A percentile compares a stretch with the other conserved stretches of the same genome.
These are phyloP conservation scores for Hyposoter dolosus DNA, from an alignment of 2,888 invertebrate species.

Conservation along the genomic window DNA sequence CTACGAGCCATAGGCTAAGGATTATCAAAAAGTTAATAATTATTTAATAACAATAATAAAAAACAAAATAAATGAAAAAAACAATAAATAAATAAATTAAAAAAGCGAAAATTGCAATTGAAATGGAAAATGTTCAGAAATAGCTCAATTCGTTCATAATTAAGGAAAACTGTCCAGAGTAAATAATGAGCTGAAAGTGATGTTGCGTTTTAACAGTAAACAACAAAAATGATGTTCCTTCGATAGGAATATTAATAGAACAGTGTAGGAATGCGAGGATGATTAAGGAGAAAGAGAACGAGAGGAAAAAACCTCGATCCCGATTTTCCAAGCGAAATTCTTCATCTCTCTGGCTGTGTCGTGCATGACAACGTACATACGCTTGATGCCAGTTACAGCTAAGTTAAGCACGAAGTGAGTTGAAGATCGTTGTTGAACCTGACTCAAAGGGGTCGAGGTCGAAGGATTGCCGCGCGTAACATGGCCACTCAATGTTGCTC, in stretches of 20 bases:
- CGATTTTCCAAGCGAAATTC: constrained; percentile 34
- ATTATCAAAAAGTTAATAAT: too few species aligned
- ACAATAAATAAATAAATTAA: too few species aligned
- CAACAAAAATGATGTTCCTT: background rate
- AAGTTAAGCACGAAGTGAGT: constrained; percentile 24
- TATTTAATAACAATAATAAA: too few species aligned
- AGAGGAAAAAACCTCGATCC: constrained; percentile 49
- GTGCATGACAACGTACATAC: background rate
- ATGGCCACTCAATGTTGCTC: constrained; percentile 50
- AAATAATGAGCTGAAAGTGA: background rate
- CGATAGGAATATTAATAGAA: constrained; percentile 5
- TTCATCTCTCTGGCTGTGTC: constrained; percentile 28
- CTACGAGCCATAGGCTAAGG: too few species aligned
- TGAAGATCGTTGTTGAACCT: constrained; percentile 70
- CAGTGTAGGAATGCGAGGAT: constrained; percentile 23
- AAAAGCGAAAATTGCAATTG: background rate
- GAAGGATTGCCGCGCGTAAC: constrained; percentile 37
- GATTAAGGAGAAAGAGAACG: constrained; percentile 35
- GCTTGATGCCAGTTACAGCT: constrained; percentile 22
- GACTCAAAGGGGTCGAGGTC: constrained; percentile 73
- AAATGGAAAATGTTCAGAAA: background rate
- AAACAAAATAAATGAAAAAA: too few species aligned
- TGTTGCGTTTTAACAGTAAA: background rate
- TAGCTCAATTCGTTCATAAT: background rate
- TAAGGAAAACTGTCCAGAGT: background rate